Evolutionary conservation across 2,113 vertebrate genomes (phyloP), one percentile per base, ranked within the genome.

Genomic region (Triplophysa siluroides): DNA sequence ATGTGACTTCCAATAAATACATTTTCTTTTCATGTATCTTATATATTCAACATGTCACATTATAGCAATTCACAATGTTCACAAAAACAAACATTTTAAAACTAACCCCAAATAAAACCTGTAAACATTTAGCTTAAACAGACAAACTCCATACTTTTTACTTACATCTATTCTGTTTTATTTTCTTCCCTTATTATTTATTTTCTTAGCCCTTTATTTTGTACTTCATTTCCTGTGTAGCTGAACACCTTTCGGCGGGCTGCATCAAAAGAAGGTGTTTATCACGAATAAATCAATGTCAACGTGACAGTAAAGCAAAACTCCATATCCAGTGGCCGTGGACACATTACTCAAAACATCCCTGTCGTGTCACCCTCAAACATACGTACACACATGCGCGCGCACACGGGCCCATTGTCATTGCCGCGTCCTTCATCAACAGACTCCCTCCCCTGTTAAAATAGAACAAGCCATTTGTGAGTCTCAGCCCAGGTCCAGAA

Each of bases 261-360:
- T 84, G 81, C 16, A 72, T 45, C 2, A 74, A 82, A 87, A 89
- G 80, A 88, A 84, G 33, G 58, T 19, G 83, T 84, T 84, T 79
- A 79, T 82, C 78, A 78, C 78, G 70, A 82, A 82, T 81, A 81
- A 83, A 82, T 82, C 80, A 82, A 78, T 82, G 80, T 79, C 80
- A 82, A 81, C 75, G 70, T 82, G 76, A 72, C 75, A 76, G 66
- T 66, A 12, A 78, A 76, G 65, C 83, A 79, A 76, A 77, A 82
- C 71, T 84, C 77, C 76, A 84, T 79, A 82, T 79, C 79, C 77
- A 63, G 66, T 75, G 67, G 60, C 76, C 76, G 71, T 82, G 71
- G 72, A 79, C 71, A 84, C 70, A 81, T 81, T 81, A 86, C 78
- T 84, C 74, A 78, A 67, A 77, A 83, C 70, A 81, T 81, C 83